Evolutionary conservation across 2,888 invertebrate species (phyloP), one percentile per base, ranked within the genome.

Genomic region (Brachyptera risi): DNA sequence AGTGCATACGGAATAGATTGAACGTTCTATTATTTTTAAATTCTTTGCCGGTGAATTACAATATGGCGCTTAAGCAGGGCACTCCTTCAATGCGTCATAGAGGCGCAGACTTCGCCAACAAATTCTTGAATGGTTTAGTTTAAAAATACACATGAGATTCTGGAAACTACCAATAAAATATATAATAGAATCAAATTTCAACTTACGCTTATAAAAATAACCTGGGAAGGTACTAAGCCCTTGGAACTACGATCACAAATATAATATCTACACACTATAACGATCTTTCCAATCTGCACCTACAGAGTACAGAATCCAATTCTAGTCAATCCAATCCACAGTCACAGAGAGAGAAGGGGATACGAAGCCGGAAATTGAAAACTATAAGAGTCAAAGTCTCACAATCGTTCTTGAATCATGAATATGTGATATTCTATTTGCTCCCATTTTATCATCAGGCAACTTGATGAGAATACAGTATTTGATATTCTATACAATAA

Each of bases 81-180:
- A 81, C 82, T 82, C 81, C 81, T 79, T 78, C 78, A 70, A 80
- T 81, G 81, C 82, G 81, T 82, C 81, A 81, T 79, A 79, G 73
- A 31, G 24, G 11, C 21, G 26, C 27, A 57, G 40, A 58, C 51
- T 19, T 51, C 37, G 58, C 40, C 15, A n/a, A 50, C 23, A 17
- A 11, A 19, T 19, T 1, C 15, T 21, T 21, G 17, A 17, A 19
- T 44, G 21, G 21, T 44, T 21, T 19, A 17, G 7, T 5, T 31
- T 19, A 19, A 19, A 11, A 3, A 44, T 44, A 3, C 31, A 31
- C n/a, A n/a, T n/a, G n/a, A n/a, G n/a, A n/a, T n/a, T n/a, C n/a
- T n/a, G n/a, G n/a, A n/a, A 31, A 31, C 31, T 7, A 31, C 11
- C 11, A 31, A 7, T 31, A 11, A 5, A 31, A 31, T 31, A 11